Base-by-base conservation (phyloP, 2,797 vertebrate genomes). In the Corythornis leucogaster region DNA sequence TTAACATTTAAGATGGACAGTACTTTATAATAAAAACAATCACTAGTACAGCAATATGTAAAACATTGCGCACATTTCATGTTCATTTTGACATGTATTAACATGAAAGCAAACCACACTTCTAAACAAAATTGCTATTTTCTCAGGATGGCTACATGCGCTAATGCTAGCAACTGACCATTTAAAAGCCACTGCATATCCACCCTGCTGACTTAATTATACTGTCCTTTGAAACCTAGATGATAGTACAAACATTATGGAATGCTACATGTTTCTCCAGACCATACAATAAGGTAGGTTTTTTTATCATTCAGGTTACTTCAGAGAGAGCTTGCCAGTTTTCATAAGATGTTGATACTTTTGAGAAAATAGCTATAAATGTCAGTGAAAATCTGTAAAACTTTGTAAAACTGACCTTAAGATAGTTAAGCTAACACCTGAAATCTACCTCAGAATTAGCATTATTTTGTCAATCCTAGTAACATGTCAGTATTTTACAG, bases 21-120 rank as follows among this genome's bases (percentile, higher is more conserved):
- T 58, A 19, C 3, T 48, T 82, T 30, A 17, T 18, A 57, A 16
- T 1, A 22, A 38, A 64, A 11, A 12, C 19, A 66, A 8, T 30
- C 15, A 48, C 4, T 38, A 18, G 4, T 16, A 51, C 30, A 79
- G 15, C 20, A 77, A 51, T 8, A 4, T 2, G 5, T 28, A 11
- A 62, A 83, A n/a, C 5, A 22, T 12, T 0, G 2, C 1, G 3
- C 12, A 4, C 40, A 12, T 7, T 83, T 53, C 14, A 35, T 33
- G 11, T 15, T 46, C 8, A 51, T 51, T 80, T 74, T 66, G 7
- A 7, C 9, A 50, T 18, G 3, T 30, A 51, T 19, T 42, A 46
- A 4, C 24, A 26, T 18, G 24, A 85, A 53, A 76, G 13, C 2
- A 50, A 43, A 8, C 11, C 8, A 14, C 13, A 8, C 1, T 8